Percentiles rank a stretch among this genome's conserved stretches.
phyloP scores from a whole-genome alignment of 2,797 vertebrate genomes.

The Tinamus major region DNA sequence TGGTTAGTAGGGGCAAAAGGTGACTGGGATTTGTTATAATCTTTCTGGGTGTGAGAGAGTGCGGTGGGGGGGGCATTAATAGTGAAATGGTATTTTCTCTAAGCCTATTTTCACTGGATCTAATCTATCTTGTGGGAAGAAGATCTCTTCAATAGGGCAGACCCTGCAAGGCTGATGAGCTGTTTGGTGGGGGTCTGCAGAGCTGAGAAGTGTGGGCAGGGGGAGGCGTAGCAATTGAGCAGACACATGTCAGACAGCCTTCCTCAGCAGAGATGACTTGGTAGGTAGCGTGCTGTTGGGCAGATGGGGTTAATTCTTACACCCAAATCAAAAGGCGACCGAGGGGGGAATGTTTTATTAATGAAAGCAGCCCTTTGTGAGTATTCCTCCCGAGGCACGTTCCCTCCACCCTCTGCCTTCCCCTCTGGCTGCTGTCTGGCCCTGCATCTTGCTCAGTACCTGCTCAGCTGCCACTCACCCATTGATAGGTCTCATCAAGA shows the following conservation, averaged over 20 bases:
- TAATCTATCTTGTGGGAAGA: slow-evolving; percentile 67
- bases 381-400: slow-evolving; percentile 69
- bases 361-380: slow-evolving; percentile 76
- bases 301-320: slow-evolving; percentile 76
- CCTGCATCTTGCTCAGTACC: slow-evolving; percentile 59
- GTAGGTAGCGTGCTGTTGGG: slow-evolving; percentile 62
- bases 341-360: slow-evolving; percentile 76
- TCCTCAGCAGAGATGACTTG: slow-evolving; percentile 62
- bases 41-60: slow-evolving; percentile 59
- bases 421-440: slow-evolving; percentile 72
- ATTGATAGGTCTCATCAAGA: slow-evolving; percentile 62
- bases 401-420: slow-evolving; percentile 65
- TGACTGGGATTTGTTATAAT: slow-evolving; percentile 65
- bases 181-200: slow-evolving; percentile 33
- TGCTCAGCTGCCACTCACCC: slow-evolving; percentile 69
- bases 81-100: slow-evolving; percentile 65
- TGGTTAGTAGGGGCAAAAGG: slow-evolving; percentile 63
- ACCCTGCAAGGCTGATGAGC: neutral
- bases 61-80: slow-evolving; percentile 17
- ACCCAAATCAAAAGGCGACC: slow-evolving; percentile 73
- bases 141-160: slow-evolving; percentile 47
- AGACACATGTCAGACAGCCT: slow-evolving; percentile 2
- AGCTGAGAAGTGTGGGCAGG: rapidly evolving
- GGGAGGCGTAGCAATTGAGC: neutral
- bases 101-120: slow-evolving; percentile 69